These are phyloP conservation scores for Austrofundulus limnaeus DNA, from an alignment of 2,113 vertebrate species.

Conservation along the genomic window DNA sequence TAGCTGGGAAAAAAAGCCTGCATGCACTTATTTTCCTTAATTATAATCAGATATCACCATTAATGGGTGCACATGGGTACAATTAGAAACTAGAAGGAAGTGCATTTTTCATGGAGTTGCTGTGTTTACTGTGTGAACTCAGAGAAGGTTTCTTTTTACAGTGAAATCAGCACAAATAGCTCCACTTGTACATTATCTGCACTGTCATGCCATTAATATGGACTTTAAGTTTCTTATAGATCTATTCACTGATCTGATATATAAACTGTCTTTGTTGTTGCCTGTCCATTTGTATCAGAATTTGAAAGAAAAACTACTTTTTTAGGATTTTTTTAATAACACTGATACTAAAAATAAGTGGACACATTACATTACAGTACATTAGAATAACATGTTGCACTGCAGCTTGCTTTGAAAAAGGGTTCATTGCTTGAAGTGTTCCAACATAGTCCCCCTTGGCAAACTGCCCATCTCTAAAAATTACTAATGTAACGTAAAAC, in stretches of 20 bases:
- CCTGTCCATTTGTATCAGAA: no score
- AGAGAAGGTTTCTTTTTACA: background rate
- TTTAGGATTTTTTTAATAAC: no score
- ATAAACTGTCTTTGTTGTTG: background rate
- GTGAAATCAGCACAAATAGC: slow-evolving; percentile 6
- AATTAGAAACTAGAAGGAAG: slow-evolving; percentile 20
- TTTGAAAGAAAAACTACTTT: no score
- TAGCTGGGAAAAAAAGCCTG: slow-evolving; percentile 35
- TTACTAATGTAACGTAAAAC: no score
- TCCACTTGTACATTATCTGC: slow-evolving; percentile 14
- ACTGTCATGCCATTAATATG: slow-evolving; percentile 19
- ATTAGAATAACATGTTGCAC: no score
- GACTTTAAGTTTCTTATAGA: slow-evolving; percentile 6
- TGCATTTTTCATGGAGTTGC: slow-evolving; percentile 11
- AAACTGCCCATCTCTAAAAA: no score
- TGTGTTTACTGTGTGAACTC: slow-evolving; percentile 2
- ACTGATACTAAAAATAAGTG: no score
- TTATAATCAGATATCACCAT: slow-evolving; percentile 56
- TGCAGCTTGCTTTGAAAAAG: no score
- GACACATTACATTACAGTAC: no score
- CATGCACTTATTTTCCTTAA: slow-evolving; percentile 37
- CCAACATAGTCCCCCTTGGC: no score
- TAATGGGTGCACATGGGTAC: slow-evolving; percentile 42
- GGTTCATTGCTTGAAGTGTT: no score
- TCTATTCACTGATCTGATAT: slow-evolving; percentile 12